Evolutionary conservation across 1,140 invertebrate genomes (phyloP), one percentile per base, ranked within the genome.

Genomic region (Brachystomella parvula): DNA sequence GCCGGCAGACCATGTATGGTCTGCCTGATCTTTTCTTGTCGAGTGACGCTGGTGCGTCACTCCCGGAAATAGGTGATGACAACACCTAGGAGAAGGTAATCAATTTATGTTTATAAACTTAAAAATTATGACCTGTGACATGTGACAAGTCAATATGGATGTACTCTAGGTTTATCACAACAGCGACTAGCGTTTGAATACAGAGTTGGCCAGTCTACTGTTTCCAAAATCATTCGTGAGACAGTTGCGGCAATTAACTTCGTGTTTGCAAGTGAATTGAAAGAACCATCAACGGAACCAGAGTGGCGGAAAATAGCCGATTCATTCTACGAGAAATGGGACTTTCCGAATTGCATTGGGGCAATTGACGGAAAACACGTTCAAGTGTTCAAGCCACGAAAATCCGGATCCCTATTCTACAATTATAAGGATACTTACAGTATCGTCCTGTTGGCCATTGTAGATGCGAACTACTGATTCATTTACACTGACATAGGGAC

Each of bases 341-440:
- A 76, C 69, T 76, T 76, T 71, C 75, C 77, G 12, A 70, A 75
- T 39, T 76, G 73, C 61, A 60, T 76, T 44, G 75, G 75, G 26
- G 73, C 74, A 32, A 66, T 76, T 61, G 74, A 78, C 73, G 75
- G 78, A 39, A 79, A 77, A 66, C 77, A 78, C 72, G 63, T 76
- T 33, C 21, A 35, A 24, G 66, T 75, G 49, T 35, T 57, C 33
- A 31, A 58, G 44, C 75, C 75, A 64, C 3, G 61, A 19, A 39
- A 69, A 44, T 70, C 68, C 63, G 79, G 78, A 26, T 78, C 76
- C 12, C 31, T 63, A 30, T 81, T 75, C 72, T 80, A 74, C 66
- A 80, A 80, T 72, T 82, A 81, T 72, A 81, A 81, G 56, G 64
- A 35, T 47, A 17, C 24, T 71, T 66, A 57, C 64, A 73, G 69